Conservation (phyloP, 2,888 invertebrate species). For the Scotopteryx bipunctaria region DNA sequence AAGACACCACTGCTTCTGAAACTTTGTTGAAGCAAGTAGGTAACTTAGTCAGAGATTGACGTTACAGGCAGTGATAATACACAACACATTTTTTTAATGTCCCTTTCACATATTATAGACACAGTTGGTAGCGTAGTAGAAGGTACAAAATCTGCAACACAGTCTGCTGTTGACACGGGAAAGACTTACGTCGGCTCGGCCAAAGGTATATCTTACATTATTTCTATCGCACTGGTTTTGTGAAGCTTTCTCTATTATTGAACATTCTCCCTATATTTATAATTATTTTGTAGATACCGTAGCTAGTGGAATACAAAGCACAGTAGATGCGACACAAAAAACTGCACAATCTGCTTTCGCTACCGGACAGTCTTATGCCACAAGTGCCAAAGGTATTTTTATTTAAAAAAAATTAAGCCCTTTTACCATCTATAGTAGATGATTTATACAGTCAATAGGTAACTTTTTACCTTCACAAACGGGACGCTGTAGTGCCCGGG, state of each 20-base stretch:
- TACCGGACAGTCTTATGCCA: slow-evolving; percentile 39
- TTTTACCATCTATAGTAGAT: no score
- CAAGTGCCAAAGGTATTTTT: slow-evolving; percentile 51
- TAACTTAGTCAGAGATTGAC: no score
- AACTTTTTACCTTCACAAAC: no score
- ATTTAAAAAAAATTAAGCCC: neutral
- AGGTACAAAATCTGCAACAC: slow-evolving; percentile 53
- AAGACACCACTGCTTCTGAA: no score
- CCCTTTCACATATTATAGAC: slow-evolving; percentile 53
- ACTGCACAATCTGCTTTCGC: slow-evolving; percentile 48
- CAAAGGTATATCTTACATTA: slow-evolving; percentile 51
- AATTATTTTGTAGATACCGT: slow-evolving; percentile 35
- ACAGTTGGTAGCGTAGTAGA: slow-evolving; percentile 55
- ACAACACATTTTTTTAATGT: no score
- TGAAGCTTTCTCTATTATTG: no score
- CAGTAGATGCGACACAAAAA: slow-evolving; percentile 54
- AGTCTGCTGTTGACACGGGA: slow-evolving; percentile 55
- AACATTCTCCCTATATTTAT: neutral
- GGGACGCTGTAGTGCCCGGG: no score
- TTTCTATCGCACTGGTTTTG: neutral
- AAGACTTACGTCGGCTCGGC: slow-evolving; percentile 53
- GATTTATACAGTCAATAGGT: no score
- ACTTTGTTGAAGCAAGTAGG: no score
- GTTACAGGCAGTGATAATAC: no score
- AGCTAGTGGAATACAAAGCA: slow-evolving; percentile 45